Base-by-base conservation (phyloP, 1,140 invertebrate genomes). In the Periplaneta americana region DNA sequence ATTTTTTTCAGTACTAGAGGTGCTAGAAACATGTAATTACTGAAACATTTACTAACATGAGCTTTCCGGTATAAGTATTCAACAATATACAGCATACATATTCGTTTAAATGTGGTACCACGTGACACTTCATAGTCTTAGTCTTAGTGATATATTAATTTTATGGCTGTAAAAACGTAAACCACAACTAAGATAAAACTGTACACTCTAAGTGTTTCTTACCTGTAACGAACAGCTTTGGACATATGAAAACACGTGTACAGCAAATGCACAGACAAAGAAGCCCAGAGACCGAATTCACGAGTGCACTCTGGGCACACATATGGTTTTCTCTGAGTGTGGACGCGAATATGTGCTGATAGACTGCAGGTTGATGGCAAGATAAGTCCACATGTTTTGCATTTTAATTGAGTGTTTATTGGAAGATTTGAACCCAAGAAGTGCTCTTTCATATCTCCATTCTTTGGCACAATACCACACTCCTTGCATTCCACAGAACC, bases 291-390 rank as follows among this genome's bases (percentile, higher is more conserved):
- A 37, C n/a, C n/a, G 28, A 78, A 78, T 11, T 35, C 76, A 0
- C 28, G 34, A 78, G 32, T 36, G 35, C 76, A 78, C 11, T 78
- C 76, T 15, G 76, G 76, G 76, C 76, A 78, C n/a, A 78, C 34
- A 78, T 78, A 78, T 37, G 76, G 76, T 34, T 36, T 34, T 15
- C 10, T 36, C 28, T 78, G 76, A 8, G 34, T 34, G 28, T 78
- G 76, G 28, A 35, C n/a, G n/a, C 76, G 76, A 11, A 35, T 28
- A 78, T 78, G 76, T 1, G 76, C 76, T 9, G 34, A 35, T 17
- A 78, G 36, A 37, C 76, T 78, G 36, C 76, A 78, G 18, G 34
- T 18, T 15, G 76, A 35, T 34, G 76, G 34, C 35, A 78, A 78
- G 10, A 36, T 78, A 22, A 78, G 34, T 13, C 36, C n/a, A 36